Base-by-base conservation (phyloP, 1,140 invertebrate genomes). In the Drosophila bocqueti region DNA sequence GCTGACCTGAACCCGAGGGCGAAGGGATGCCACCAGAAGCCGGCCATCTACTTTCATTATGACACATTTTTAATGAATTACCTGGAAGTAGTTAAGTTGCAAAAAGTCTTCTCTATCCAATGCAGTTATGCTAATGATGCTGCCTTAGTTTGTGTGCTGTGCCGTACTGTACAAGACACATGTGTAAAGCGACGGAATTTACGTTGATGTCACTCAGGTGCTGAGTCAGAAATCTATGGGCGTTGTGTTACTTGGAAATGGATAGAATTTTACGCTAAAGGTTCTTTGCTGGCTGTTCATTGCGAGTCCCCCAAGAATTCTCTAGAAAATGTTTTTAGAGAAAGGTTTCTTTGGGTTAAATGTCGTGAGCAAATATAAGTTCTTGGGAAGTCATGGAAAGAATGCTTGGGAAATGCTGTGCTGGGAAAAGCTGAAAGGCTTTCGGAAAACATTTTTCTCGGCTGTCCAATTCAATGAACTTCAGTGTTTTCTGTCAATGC, bases 31-130 rank as follows among this genome's bases (percentile, higher is more conserved):
- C 52, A 34, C 18, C 50, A 24, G 38, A 54, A 58, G 36, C 42
- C 43, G 66, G 62, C 45, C 76, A 72, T 50, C 43, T 68, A 55
- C 38, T 72, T 79, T 75, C 69, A 72, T 75, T 84, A 71, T 74
- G 78, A 74, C 26, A 63, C 73, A 81, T 66, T 84, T 86, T 67
- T 80, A 85, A 91, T 90, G 85, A 90, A 90, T 85, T 90, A 90
- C 75, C 86, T 90, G 81, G 85, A 90, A 90, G 79, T 84, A 73
- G 72, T 69, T 72, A 72, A 65, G 66, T 76, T 65, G 79, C 73
- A 76, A 71, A 54, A 65, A 69, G 55, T 54, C 52, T 69, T 47
- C 47, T 61, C 50, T 8, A 5, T 31, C 26, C 26, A 40, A 45
- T 42, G 65, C 46, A 47, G 36, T 43, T 63, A 79, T 78, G 76